A percentile compares a stretch with the other conserved stretches of the same genome.
Conservation (phyloP, 1,140 invertebrate species). For the Drepana arcuata region DNA sequence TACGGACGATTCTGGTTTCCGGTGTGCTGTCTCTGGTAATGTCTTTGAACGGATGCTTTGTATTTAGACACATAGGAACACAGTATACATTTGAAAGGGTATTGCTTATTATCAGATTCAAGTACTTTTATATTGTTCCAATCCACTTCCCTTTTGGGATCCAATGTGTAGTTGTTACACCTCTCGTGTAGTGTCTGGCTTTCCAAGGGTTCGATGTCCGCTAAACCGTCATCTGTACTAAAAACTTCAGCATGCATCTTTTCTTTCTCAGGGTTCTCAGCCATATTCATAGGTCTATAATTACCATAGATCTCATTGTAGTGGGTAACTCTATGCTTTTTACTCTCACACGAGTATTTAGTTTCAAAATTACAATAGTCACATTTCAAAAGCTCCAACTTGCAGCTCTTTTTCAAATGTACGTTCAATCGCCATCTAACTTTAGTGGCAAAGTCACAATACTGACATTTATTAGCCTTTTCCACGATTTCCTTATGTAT, state of each 20-base stretch:
- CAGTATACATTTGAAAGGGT: conserved; percentile 32
- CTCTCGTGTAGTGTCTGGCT: conserved; percentile 5
- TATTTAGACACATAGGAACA: conserved; percentile 38
- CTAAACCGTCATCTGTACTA: no score
- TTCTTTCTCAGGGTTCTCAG: no score
- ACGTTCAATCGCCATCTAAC: conserved; percentile 34
- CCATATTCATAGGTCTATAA: background rate
- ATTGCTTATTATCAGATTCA: conserved; percentile 28
- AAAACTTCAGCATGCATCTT: no score
- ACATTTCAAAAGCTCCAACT: conserved; percentile 23
- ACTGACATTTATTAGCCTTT: conserved; percentile 29
- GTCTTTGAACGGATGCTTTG: conserved; percentile 45
- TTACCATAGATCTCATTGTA: conserved; percentile 25
- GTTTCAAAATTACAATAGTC: conserved; percentile 29
- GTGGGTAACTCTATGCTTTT: conserved; percentile 31
- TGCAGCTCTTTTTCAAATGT: conserved; percentile 32
- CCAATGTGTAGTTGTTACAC: conserved; percentile 23
- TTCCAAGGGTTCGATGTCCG: background rate
- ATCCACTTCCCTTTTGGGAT: conserved; percentile 26
- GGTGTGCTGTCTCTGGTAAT: conserved; percentile 44
- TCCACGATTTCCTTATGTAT: conserved; percentile 39
- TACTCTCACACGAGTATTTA: conserved; percentile 31
- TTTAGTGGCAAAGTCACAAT: conserved; percentile 42
- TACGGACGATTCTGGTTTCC: conserved; percentile 31
- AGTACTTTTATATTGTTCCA: conserved; percentile 39